A percentile compares a stretch with the other conserved stretches of the same genome.
phyloP scores from a whole-genome alignment of 2,888 invertebrate species.

The Trisateles emortualis region DNA sequence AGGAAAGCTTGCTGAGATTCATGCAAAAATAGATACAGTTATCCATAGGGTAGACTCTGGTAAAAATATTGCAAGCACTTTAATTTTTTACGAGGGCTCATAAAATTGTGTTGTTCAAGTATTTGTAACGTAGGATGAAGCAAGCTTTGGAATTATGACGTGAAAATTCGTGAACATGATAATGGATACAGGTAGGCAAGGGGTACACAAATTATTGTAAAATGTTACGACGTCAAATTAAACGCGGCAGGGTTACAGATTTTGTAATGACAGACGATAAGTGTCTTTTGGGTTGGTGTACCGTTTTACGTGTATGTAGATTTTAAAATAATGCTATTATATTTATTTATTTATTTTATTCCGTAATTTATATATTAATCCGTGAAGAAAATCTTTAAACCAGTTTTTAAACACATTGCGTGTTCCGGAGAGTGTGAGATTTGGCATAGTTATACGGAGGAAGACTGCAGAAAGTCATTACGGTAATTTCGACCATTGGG shows the following conservation, averaged over 20 bases:
- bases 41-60: slow-evolving; percentile 28
- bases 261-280: neutral
- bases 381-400: too few relatives aligned
- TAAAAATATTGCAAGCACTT: slow-evolving; percentile 44
- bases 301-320: too few relatives aligned
- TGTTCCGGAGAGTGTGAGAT: too few relatives aligned
- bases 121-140: neutral
- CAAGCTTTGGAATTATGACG: neutral
- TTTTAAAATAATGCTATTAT: too few relatives aligned
- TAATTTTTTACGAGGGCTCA: slow-evolving; percentile 34
- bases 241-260: neutral
- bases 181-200: neutral
- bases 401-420: too few relatives aligned
- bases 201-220: neutral
- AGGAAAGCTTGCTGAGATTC: slow-evolving; percentile 64
- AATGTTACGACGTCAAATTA: neutral
- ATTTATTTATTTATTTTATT: too few relatives aligned
- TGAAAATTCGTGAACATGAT: neutral
- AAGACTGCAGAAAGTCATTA: too few relatives aligned
- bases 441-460: too few relatives aligned
- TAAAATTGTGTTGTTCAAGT: slow-evolving; percentile 25
- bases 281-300: neutral
- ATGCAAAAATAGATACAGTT: slow-evolving; percentile 53
- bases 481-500: too few relatives aligned
- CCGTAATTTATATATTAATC: too few relatives aligned